These are phyloP conservation scores for Podarcis siculus DNA, from an alignment of 2,797 vertebrate genomes.

Conservation along the genomic window DNA sequence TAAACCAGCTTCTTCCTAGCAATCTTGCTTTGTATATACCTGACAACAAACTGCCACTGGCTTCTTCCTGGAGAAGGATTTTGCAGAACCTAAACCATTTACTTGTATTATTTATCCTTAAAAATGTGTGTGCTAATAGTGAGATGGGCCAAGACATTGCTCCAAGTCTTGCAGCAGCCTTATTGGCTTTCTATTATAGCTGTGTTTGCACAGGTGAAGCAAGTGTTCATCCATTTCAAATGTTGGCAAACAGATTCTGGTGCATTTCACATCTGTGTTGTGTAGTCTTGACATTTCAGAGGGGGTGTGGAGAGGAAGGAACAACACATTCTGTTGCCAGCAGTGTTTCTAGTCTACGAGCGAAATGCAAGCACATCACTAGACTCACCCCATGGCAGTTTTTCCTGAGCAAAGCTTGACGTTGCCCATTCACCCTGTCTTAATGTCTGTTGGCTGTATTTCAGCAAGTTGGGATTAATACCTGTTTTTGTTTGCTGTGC, in stretches of 20 bases:
- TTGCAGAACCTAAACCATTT: background rate
- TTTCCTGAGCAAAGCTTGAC: background rate
- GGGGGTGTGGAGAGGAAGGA: constrained; percentile 75
- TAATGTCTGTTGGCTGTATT: background rate
- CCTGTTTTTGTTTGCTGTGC: background rate
- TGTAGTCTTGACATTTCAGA: constrained; percentile 74
- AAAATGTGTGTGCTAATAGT: background rate
- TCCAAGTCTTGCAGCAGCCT: background rate
- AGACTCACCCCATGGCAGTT: background rate
- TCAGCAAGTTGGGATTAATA: background rate
- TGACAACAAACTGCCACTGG: background rate
- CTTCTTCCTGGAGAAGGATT: background rate
- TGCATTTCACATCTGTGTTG: constrained; percentile 71
- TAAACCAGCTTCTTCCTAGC: background rate
- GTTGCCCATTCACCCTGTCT: background rate
- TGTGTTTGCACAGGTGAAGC: constrained; percentile 70
- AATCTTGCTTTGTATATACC: background rate
- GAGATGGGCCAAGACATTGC: background rate
- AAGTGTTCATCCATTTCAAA: constrained; percentile 44
- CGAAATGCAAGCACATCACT: background rate
- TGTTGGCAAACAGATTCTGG: constrained; percentile 10
- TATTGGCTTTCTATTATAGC: background rate
- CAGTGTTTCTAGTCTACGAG: background rate
- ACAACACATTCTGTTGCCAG: constrained; percentile 68
- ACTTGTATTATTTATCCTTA: background rate